A percentile compares a stretch with the other conserved stretches of the same genome.
These are phyloP conservation scores for Arizona elegans DNA, from an alignment of 2,113 vertebrate genomes.

Conservation along the genomic window DNA sequence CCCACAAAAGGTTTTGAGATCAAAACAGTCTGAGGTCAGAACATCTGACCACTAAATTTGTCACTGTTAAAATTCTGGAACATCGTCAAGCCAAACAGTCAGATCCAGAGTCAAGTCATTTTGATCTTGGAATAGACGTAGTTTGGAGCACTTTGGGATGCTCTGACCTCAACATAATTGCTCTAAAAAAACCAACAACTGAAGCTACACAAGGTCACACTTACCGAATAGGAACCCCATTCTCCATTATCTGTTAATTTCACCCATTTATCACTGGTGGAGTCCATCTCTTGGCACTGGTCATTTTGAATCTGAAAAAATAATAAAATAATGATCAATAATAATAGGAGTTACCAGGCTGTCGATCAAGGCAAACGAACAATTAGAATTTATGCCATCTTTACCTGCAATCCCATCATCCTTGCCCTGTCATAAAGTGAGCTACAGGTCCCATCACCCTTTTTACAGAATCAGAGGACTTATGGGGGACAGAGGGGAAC, in stretches of 20 bases:
- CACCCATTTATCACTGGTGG: conserved; percentile 87
- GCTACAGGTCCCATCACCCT: too few relatives aligned
- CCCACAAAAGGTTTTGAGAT: background rate
- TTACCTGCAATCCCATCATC: background rate
- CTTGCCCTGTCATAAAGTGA: background rate
- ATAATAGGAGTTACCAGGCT: conserved; percentile 8
- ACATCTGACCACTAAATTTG: background rate
- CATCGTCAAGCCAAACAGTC: background rate
- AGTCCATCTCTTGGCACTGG: conserved; percentile 94
- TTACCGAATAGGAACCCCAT: conserved; percentile 89
- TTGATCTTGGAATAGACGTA: background rate
- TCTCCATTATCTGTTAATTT: conserved; percentile 86
- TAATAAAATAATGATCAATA: too few relatives aligned
- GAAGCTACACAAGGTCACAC: background rate
- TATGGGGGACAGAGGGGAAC: background rate
- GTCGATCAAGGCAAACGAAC: background rate
- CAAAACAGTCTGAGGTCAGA: background rate
- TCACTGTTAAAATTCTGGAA: background rate
- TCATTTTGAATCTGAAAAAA: conserved; percentile 91
- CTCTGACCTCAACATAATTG: background rate
- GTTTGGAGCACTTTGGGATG: background rate
- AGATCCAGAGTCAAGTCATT: background rate
- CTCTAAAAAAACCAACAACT: background rate
- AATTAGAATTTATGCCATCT: background rate
- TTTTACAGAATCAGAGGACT: background rate